A percentile compares a stretch with the other conserved stretches of the same genome.
Evolutionary conservation across 2,888 invertebrate genomes (phyloP).

Genomic region (Baronia brevicornis): DNA sequence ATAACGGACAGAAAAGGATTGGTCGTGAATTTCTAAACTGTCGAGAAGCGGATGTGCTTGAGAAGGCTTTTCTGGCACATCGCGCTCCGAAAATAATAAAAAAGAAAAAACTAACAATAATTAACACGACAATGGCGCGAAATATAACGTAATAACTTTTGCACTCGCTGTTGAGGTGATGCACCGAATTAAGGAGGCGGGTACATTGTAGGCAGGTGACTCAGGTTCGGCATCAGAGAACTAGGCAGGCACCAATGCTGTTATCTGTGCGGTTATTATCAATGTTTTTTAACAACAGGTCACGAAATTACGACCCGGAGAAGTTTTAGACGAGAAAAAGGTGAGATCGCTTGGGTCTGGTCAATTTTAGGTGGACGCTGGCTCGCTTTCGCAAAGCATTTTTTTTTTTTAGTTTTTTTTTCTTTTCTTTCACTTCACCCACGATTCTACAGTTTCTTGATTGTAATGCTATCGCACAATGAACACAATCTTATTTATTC

Average conservation of each 20-base stretch:
- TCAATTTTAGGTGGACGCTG: slow-evolving; percentile 69
- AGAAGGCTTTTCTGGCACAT: slow-evolving; percentile 44
- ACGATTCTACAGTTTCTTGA: slow-evolving; percentile 31
- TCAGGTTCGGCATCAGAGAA: slow-evolving; percentile 70
- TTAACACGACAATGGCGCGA: slow-evolving; percentile 56
- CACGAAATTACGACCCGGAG: slow-evolving; percentile 94
- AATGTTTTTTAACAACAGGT: slow-evolving; percentile 78
- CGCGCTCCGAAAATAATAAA: slow-evolving; percentile 37
- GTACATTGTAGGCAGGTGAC: slow-evolving; percentile 40
- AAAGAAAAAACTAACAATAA: slow-evolving; percentile 63
- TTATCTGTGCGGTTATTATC: slow-evolving; percentile 53
- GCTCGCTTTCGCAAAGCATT: slow-evolving; percentile 74
- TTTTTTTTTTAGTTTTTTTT: slow-evolving; percentile 54
- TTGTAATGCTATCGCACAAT: slow-evolving; percentile 17
- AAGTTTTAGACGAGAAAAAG: slow-evolving; percentile 95
- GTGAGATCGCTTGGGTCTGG: slow-evolving; percentile 80
- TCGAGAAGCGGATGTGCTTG: slow-evolving; percentile 38
- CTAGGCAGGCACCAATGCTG: slow-evolving; percentile 51
- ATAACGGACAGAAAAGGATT: slow-evolving; percentile 49
- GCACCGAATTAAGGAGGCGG: slow-evolving; percentile 53
- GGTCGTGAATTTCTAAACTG: slow-evolving; percentile 26
- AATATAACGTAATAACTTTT: slow-evolving; percentile 61
- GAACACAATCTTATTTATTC: slow-evolving; percentile 10
- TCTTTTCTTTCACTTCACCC: slow-evolving; percentile 32
- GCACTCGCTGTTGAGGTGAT: slow-evolving; percentile 57